phyloP scores from a whole-genome alignment of 35 echinoderm and acorn worm genomes.

The Apostichopus japonicus region DNA sequence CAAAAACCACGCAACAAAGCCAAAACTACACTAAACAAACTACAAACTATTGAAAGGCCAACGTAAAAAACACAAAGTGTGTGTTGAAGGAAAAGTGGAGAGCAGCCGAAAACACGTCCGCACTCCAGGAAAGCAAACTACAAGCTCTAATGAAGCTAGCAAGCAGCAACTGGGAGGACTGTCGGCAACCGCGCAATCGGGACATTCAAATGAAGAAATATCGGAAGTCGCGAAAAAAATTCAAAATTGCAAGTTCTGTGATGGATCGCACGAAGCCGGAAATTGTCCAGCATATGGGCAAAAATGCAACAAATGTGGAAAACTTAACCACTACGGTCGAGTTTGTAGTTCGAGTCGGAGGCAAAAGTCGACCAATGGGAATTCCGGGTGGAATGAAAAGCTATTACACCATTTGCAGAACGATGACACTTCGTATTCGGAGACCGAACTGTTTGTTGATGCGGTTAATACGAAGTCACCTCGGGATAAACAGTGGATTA shows the following conservation, averaged over 20 bases:
- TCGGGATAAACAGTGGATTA: neutral
- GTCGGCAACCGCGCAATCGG: too few species aligned
- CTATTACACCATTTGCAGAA: neutral
- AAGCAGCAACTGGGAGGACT: too few species aligned
- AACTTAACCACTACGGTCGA: constrained; percentile 49
- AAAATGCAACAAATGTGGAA: constrained; percentile 56
- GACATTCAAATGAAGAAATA: too few species aligned
- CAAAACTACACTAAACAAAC: too few species aligned
- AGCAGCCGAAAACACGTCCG: too few species aligned
- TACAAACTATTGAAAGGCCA: too few species aligned
- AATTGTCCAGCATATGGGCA: constrained; percentile 47
- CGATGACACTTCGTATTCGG: neutral
- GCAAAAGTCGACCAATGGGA: neutral
- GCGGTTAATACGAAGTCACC: neutral
- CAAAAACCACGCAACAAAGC: too few species aligned
- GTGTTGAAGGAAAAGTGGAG: too few species aligned
- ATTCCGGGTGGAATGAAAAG: neutral
- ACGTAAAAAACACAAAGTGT: too few species aligned
- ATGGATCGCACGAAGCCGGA: neutral
- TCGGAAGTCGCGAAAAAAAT: neutral
- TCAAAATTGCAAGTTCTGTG: constrained; percentile 44
- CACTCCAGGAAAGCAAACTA: too few species aligned
- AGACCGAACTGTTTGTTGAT: constrained; percentile 12
- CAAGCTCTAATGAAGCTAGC: too few species aligned
- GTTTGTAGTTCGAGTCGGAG: constrained; percentile 16